Percentiles rank a stretch among this genome's conserved stretches.
These are phyloP conservation scores for Muntiacus muntjak DNA, from an alignment of 2,113 vertebrate species.

Conservation along the genomic window DNA sequence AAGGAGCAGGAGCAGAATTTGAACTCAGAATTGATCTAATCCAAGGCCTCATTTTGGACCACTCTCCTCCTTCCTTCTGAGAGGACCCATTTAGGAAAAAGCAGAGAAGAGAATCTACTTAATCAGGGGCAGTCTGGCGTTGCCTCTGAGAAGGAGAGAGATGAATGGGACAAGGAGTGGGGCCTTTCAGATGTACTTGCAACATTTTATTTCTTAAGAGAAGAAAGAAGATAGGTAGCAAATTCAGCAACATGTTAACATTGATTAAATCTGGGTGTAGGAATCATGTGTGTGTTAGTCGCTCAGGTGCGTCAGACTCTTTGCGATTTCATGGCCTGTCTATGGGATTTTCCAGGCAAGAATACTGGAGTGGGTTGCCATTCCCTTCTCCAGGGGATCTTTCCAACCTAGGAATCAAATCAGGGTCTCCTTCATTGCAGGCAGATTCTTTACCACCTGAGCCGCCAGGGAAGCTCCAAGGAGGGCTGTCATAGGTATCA, in stretches of 20 bases:
- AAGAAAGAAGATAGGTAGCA: not conserved
- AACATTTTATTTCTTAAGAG: not conserved
- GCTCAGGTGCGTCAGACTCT: rapidly evolving
- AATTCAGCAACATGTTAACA: not conserved
- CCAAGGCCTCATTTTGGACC: not conserved
- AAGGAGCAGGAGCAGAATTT: not conserved
- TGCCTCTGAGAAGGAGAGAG: not conserved
- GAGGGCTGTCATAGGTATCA: not conserved
- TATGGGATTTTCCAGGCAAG: not conserved
- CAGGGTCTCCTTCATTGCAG: not conserved
- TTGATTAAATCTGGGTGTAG: not conserved
- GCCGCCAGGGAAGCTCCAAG: not conserved
- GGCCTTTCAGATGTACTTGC: not conserved
- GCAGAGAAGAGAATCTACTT: not conserved
- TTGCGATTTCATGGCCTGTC: not conserved
- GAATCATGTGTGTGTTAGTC: not conserved
- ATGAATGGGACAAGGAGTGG: not conserved
- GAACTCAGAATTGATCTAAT: not conserved
- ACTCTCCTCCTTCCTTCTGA: not conserved
- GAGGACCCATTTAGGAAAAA: not conserved
- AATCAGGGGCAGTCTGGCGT: not conserved
- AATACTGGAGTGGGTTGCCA: not conserved
- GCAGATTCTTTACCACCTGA: not conserved
- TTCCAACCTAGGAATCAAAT: not conserved
- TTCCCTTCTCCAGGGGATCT: not conserved